These are phyloP conservation scores for Deilephila porcellus DNA, from an alignment of 2,888 invertebrate genomes.

Conservation along the genomic window DNA sequence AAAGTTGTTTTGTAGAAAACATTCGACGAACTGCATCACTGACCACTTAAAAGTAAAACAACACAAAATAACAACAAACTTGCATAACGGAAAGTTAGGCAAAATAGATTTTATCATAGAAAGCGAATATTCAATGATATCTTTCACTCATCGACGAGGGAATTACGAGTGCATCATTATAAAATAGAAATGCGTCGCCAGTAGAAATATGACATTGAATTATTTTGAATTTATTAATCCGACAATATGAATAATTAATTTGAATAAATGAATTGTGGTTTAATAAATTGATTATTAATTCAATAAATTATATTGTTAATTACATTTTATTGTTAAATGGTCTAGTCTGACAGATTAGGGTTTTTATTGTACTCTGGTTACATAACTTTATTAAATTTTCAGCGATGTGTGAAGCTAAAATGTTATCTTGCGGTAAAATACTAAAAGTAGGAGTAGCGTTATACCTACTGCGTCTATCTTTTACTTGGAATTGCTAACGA, in stretches of 20 bases:
- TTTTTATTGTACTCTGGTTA: no score
- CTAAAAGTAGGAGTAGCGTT: no score
- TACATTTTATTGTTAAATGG: no score
- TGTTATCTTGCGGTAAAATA: background rate
- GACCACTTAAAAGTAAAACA: background rate
- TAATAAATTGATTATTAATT: no score
- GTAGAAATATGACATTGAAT: background rate
- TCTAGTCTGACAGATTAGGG: no score
- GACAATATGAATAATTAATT: no score
- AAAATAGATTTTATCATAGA: slow-evolving; percentile 12
- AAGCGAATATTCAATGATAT: slow-evolving; percentile 9
- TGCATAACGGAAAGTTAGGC: background rate
- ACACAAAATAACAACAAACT: background rate
- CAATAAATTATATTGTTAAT: no score
- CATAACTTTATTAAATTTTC: background rate
- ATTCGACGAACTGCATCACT: background rate
- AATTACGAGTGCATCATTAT: background rate
- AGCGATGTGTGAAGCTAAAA: background rate
- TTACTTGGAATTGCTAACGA: no score
- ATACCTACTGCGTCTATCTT: no score
- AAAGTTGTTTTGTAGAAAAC: background rate
- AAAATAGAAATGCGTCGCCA: slow-evolving; percentile 8
- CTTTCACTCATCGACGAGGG: background rate
- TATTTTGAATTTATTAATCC: background rate
- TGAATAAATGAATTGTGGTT: no score